Evolutionary conservation across 1,140 invertebrate species (phyloP).

Genomic region (Xylocopa sonorina): DNA sequence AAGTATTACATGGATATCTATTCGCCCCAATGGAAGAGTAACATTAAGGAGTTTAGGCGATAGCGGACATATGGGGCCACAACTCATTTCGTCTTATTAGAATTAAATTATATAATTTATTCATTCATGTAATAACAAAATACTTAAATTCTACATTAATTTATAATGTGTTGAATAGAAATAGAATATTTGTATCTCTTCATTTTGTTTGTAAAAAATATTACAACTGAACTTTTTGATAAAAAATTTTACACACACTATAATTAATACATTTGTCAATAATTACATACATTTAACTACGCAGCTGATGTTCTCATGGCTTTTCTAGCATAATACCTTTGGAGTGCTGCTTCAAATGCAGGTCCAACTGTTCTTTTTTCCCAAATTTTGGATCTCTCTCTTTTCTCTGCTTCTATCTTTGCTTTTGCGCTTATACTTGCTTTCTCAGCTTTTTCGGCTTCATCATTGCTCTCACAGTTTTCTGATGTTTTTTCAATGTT

Average conservation of each 20-base stretch:
- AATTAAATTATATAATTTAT: constrained; percentile 9
- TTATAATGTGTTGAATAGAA: constrained; percentile 10
- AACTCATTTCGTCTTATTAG: constrained; percentile 84
- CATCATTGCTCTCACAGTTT: constrained; percentile 50
- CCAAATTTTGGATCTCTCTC: constrained; percentile 88
- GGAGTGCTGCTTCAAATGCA: constrained; percentile 90
- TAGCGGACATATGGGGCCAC: constrained; percentile 92
- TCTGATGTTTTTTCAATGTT: constrained; percentile 37
- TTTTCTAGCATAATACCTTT: constrained; percentile 91
- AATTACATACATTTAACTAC: constrained; percentile 35
- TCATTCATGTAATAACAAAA: constrained; percentile 1
- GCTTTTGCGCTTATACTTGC: constrained; percentile 34
- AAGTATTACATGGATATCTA: constrained; percentile 95
- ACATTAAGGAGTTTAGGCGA: constrained; percentile 91
- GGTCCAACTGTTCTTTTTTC: constrained; percentile 92
- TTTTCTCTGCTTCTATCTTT: constrained; percentile 58
- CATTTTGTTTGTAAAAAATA: neutral
- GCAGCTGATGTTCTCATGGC: constrained; percentile 66
- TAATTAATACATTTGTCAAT: neutral
- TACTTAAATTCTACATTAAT: constrained; percentile 22
- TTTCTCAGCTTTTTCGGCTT: constrained; percentile 66
- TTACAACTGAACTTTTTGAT: neutral
- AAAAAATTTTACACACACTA: neutral
- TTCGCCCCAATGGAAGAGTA: constrained; percentile 93
- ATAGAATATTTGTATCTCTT: constrained; percentile 4